Conservation (phyloP, 2,113 vertebrate species). For the Atrichornis clamosus region DNA sequence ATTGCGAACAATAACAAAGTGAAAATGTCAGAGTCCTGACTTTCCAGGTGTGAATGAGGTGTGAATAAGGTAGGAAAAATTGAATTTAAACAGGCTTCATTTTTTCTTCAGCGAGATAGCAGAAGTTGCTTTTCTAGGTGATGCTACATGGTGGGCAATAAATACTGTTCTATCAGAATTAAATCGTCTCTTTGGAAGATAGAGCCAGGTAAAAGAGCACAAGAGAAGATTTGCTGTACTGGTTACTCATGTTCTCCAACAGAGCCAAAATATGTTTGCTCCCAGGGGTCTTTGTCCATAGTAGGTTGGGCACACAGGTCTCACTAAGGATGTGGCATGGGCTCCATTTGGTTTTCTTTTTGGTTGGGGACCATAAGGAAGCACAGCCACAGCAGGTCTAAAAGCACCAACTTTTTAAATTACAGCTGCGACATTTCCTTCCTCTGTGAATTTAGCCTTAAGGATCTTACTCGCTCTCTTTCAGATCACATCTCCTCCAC, state of each 20-base stretch:
- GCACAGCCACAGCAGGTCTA: neutral
- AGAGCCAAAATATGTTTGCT: neutral
- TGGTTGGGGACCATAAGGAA: neutral
- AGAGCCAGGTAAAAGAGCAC: neutral
- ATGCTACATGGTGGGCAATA: neutral
- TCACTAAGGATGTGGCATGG: fast-evolving
- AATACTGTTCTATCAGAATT: neutral
- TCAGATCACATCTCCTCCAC: neutral
- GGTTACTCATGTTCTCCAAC: neutral
- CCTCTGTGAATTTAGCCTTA: neutral
- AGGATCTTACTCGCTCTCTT: neutral
- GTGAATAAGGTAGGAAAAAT: neutral
- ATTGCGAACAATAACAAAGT: neutral
- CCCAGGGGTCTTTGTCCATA: neutral
- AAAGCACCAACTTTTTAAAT: neutral
- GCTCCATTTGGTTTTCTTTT: neutral
- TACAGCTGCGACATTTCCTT: neutral
- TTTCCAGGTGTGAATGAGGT: neutral
- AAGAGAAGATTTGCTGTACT: neutral
- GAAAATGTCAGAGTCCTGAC: neutral
- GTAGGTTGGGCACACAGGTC: neutral
- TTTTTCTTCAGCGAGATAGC: neutral
- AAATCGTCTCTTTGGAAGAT: neutral
- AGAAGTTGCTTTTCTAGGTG: neutral
- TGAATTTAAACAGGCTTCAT: neutral